Conservation (phyloP, 2,797 vertebrate species). For the Sebastes nivosus region DNA sequence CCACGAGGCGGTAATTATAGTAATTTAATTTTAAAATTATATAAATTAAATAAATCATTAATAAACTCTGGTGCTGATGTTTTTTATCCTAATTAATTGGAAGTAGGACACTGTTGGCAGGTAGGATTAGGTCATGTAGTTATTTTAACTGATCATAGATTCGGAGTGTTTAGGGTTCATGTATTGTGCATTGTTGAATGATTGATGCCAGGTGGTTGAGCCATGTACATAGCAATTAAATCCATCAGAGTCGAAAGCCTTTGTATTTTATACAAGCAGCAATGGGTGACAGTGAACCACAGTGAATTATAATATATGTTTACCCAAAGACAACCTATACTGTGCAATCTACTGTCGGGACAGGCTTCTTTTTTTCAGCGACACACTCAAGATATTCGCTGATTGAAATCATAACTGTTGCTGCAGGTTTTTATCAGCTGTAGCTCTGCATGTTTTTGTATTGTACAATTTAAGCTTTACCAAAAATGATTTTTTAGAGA, state of each 20-base stretch:
- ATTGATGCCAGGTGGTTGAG: neutral
- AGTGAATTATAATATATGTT: too few relatives aligned
- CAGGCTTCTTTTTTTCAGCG: too few relatives aligned
- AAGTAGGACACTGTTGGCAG: neutral
- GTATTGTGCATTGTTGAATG: neutral
- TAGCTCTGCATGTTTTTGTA: neutral
- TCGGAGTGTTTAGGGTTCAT: neutral
- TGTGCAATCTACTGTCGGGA: too few relatives aligned
- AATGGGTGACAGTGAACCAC: neutral
- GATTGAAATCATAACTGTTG: too few relatives aligned
- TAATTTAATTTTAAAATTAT: neutral
- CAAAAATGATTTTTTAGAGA: neutral
- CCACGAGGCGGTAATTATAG: too few relatives aligned
- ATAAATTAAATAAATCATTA: neutral
- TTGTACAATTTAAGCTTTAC: too few relatives aligned
- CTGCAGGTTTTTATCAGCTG: neutral
- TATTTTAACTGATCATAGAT: neutral
- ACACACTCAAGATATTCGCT: too few relatives aligned
- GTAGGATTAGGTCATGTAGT: neutral
- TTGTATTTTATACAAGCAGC: neutral
- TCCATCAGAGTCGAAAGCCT: neutral
- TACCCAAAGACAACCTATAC: too few relatives aligned
- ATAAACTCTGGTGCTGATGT: neutral
- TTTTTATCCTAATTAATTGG: too few relatives aligned
- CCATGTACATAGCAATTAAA: neutral